These are phyloP conservation scores for Halisarca cf. caerulea DNA, from an alignment of 37 sponge, comb jelly and placozoan genomes.

Conservation along the genomic window DNA sequence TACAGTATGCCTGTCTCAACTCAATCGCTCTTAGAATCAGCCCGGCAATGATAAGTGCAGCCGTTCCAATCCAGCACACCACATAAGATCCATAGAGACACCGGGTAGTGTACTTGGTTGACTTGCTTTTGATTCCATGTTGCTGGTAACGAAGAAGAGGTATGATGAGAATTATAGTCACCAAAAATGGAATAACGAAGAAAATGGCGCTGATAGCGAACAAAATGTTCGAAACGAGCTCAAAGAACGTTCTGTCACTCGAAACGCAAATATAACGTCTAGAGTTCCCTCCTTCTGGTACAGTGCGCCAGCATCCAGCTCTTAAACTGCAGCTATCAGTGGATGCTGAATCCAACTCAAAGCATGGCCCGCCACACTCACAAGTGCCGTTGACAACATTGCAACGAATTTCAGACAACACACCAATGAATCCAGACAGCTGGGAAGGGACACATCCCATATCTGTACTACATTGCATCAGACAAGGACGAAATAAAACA, in stretches of 20 bases:
- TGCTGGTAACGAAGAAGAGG: not conserved
- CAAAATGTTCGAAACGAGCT: not conserved
- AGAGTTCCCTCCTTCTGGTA: not conserved
- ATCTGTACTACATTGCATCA: no score
- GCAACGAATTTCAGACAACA: not conserved
- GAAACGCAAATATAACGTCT: not conserved
- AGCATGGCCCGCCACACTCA: not conserved
- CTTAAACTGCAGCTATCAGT: not conserved
- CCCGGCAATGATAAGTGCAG: not conserved
- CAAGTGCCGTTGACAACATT: not conserved
- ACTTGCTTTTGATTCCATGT: not conserved
- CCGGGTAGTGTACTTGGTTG: no score
- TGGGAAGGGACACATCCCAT: not conserved
- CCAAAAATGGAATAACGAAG: not conserved
- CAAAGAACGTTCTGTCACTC: not conserved
- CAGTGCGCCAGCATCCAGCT: not conserved
- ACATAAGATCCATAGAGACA: not conserved
- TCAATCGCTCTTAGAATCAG: not conserved
- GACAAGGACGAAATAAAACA: no score
- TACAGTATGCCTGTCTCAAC: not conserved
- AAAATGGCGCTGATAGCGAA: constrained; percentile 7
- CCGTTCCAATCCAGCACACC: not conserved
- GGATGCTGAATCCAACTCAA: not conserved
- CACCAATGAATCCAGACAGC: not conserved
- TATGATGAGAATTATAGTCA: not conserved